These are phyloP conservation scores for Agrypnus murinus DNA, from an alignment of 2,888 invertebrate species.

Conservation along the genomic window DNA sequence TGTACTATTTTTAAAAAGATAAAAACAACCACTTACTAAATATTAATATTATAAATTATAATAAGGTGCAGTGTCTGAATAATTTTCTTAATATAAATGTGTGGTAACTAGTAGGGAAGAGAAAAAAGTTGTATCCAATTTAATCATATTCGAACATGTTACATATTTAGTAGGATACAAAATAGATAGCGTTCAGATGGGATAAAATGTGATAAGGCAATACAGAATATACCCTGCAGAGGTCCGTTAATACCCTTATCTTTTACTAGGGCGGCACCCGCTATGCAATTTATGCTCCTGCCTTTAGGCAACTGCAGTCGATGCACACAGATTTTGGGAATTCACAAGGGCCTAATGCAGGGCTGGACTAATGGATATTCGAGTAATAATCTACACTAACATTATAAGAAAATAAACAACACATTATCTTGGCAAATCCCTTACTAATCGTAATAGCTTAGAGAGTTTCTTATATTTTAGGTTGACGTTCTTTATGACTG, in stretches of 20 bases:
- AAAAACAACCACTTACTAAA: no score
- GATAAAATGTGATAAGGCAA: conserved; percentile 60
- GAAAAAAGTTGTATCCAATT: not conserved
- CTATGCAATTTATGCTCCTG: conserved; percentile 59
- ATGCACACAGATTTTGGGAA: conserved; percentile 55
- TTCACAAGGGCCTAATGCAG: conserved; percentile 55
- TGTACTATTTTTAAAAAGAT: no score
- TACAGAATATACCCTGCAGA: conserved; percentile 66
- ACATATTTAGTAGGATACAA: conserved; percentile 33
- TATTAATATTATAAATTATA: no score
- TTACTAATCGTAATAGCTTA: no score
- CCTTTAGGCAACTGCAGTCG: conserved; percentile 55
- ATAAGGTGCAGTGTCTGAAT: no score
- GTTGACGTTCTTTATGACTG: no score
- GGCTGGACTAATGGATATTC: conserved; percentile 7
- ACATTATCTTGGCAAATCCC: no score
- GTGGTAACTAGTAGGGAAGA: not conserved
- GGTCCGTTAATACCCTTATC: conserved; percentile 68
- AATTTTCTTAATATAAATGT: no score
- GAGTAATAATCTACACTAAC: no score
- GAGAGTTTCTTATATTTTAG: no score
- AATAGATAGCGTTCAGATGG: conserved; percentile 46
- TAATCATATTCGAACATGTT: conserved; percentile 31
- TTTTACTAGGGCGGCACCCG: conserved; percentile 58
- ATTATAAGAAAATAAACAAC: no score